Conservation (phyloP, 2,888 invertebrate species). For the Ctenicera cuprea region DNA sequence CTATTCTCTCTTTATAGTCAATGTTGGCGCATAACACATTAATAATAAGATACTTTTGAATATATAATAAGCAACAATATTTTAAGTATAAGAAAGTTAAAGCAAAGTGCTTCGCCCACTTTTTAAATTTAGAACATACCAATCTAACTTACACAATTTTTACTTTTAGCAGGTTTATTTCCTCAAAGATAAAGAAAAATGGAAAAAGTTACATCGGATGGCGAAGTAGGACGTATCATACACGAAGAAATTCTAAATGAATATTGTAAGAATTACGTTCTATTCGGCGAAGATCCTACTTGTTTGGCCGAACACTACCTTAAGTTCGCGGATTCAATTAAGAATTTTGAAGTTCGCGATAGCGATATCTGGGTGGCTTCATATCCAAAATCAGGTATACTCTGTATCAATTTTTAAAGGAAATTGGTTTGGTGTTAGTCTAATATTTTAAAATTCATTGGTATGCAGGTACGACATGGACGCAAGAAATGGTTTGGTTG, state of each 20-base stretch:
- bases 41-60: too few species aligned
- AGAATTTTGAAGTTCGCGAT: not conserved
- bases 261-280: not conserved
- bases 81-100: too few species aligned
- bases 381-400: conserved; percentile 13
- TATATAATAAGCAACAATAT: too few species aligned
- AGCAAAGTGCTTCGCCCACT: too few species aligned
- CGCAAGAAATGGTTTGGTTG: conserved; percentile 85
- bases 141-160: too few species aligned
- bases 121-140: too few species aligned
- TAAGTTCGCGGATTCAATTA: not conserved
- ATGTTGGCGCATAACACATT: too few species aligned
- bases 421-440: conserved; percentile 72
- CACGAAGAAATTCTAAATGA: conserved; percentile 26
- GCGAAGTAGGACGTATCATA: conserved; percentile 14
- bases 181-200: too few species aligned
- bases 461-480: conserved; percentile 82
- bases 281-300: not conserved
- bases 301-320: conserved; percentile 53
- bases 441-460: conserved; percentile 41
- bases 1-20: too few species aligned
- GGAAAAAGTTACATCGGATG: not conserved
- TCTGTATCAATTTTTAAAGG: not conserved
- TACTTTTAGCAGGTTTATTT: too few species aligned
- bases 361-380: conserved; percentile 10